phyloP scores from a whole-genome alignment of 2,888 invertebrate species.

The Blastobasis adustella region DNA sequence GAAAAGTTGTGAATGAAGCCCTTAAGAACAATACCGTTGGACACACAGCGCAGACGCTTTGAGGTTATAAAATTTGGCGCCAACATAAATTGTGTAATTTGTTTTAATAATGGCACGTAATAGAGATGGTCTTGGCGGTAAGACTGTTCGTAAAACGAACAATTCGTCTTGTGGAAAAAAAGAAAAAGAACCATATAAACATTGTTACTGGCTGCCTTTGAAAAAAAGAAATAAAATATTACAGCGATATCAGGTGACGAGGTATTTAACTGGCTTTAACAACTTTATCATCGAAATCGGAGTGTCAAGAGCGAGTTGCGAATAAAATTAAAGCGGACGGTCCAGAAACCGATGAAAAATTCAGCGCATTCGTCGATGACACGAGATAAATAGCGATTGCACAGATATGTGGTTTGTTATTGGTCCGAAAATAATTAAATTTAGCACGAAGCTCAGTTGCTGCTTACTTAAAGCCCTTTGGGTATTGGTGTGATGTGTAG shows the following conservation, averaged over 20 bases:
- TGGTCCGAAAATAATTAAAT: neutral
- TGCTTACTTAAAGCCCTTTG: too few relatives aligned
- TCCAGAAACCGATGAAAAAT: conserved; percentile 31
- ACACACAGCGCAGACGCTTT: conserved; percentile 14
- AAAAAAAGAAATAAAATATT: neutral
- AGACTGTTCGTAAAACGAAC: too few relatives aligned
- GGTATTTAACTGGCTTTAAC: neutral
- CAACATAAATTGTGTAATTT: conserved; percentile 26
- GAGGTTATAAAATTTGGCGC: conserved; percentile 34
- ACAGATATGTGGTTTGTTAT: conserved; percentile 22
- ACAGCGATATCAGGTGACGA: too few relatives aligned
- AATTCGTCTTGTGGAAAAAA: too few relatives aligned
- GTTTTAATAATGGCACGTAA: neutral
- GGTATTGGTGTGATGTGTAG: too few relatives aligned
- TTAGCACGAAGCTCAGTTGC: too few relatives aligned
- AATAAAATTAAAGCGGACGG: conserved; percentile 23
- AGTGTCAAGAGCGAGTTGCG: conserved; percentile 31
- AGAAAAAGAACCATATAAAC: too few relatives aligned
- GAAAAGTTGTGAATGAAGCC: conserved; percentile 40
- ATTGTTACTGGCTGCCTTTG: neutral
- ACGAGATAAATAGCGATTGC: conserved; percentile 27
- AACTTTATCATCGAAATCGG: conserved; percentile 39
- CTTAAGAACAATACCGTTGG: conserved; percentile 36
- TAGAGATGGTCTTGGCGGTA: too few relatives aligned
- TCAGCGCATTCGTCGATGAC: conserved; percentile 25